These are phyloP conservation scores for Rhynchophorus ferrugineus DNA, from an alignment of 1,140 invertebrate species.

Conservation along the genomic window DNA sequence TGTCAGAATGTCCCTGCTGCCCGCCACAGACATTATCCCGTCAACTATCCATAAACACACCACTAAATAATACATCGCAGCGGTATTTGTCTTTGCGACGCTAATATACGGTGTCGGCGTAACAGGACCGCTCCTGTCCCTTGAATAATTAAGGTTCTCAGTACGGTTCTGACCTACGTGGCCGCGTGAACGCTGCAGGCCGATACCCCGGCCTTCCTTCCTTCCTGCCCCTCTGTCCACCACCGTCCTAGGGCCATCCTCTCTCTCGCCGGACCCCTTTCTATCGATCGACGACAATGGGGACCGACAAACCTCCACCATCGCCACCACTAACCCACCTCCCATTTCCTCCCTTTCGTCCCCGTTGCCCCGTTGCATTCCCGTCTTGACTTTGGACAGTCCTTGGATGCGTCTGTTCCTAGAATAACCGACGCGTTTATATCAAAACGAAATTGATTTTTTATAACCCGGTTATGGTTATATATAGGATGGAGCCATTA, in stretches of 20 bases:
- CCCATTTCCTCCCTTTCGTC: background rate
- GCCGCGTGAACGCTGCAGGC: background rate
- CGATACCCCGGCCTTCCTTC: background rate
- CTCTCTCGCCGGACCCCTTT: too few species aligned
- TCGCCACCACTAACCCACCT: background rate
- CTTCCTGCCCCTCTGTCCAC: background rate
- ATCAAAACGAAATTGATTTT: slow-evolving; percentile 2
- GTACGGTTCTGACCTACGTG: background rate
- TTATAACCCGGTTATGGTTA: too few species aligned
- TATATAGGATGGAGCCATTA: too few species aligned
- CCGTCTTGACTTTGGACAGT: background rate
- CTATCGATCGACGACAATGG: too few species aligned
- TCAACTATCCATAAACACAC: background rate
- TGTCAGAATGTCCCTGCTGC: too few species aligned
- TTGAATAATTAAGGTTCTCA: background rate
- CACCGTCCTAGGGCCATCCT: background rate
- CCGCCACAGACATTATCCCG: too few species aligned
- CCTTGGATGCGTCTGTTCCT: too few species aligned
- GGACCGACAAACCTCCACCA: background rate
- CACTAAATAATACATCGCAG: too few species aligned
- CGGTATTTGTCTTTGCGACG: slow-evolving; percentile 5
- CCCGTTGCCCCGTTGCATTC: background rate
- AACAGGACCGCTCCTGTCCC: background rate
- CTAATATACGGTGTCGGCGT: too few species aligned
- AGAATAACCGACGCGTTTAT: too few species aligned